Evolutionary conservation across 2,888 invertebrate genomes (phyloP).

Genomic region (Cephus rjabovi): DNA sequence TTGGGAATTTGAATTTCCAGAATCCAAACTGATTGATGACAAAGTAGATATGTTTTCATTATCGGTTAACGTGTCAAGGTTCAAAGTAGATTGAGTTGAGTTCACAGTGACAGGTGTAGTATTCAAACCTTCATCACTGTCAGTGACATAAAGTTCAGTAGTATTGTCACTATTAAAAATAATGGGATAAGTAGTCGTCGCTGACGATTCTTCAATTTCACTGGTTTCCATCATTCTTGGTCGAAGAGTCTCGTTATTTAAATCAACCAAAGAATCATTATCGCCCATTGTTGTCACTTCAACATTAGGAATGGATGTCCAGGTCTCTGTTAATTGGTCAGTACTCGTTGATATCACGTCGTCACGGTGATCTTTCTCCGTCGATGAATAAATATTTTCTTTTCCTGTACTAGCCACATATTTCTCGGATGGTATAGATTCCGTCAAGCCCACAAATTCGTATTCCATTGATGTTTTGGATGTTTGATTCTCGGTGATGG

Average conservation of each 20-base stretch:
- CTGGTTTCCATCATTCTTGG: not conserved
- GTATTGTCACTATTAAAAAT: not conserved
- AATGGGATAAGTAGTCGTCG: not conserved
- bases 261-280: not conserved
- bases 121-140: not conserved
- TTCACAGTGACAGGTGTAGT: not conserved
- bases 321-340: not conserved
- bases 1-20: not conserved
- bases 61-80: not conserved
- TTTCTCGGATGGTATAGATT: constrained; percentile 27
- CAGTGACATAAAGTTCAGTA: not conserved
- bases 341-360: not conserved
- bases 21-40: not conserved
- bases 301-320: not conserved
- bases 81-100: not conserved
- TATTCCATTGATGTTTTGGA: constrained; percentile 48
- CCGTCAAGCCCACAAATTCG: constrained; percentile 54
- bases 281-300: not conserved
- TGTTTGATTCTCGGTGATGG: constrained; percentile 9
- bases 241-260: not conserved
- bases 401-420: constrained; percentile 13
- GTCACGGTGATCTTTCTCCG: not conserved
- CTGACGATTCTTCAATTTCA: not conserved
- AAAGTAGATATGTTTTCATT: not conserved
- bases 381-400: not conserved